These are phyloP conservation scores for Sphenopsis melanotis DNA, from an alignment of 2,797 vertebrate genomes.

Conservation along the genomic window DNA sequence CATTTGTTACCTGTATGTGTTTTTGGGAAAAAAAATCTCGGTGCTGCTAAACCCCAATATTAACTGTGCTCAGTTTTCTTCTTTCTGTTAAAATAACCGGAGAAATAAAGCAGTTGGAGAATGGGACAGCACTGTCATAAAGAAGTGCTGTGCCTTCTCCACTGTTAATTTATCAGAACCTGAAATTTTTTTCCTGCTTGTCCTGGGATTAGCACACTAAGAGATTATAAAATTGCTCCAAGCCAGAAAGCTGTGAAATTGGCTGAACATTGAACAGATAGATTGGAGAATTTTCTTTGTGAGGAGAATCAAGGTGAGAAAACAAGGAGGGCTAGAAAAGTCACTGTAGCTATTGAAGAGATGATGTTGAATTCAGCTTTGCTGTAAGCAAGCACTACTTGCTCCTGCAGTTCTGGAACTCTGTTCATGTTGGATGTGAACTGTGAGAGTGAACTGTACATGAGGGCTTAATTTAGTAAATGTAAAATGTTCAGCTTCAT, in stretches of 20 bases:
- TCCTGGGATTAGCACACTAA: constrained; percentile 34
- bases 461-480: not conserved
- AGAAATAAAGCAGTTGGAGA: constrained; percentile 3
- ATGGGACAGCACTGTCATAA: not conserved
- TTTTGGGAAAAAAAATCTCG: not conserved
- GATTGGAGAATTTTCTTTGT: not conserved
- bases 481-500: not conserved
- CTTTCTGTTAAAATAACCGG: not conserved
- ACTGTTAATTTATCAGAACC: not conserved
- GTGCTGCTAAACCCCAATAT: not conserved
- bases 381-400: not conserved
- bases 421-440: not conserved
- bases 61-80: not conserved
- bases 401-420: not conserved
- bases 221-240: constrained; percentile 2
- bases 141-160: not conserved
- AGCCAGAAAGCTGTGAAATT: constrained; percentile 45
- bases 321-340: not conserved
- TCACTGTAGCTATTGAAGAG: not conserved
- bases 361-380: not conserved
- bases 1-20: not conserved
- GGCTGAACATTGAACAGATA: not conserved
- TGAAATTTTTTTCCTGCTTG: constrained; percentile 28
- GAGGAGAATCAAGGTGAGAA: not conserved
- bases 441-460: not conserved